Evolutionary conservation across 2,797 vertebrate genomes (phyloP).

Genomic region (Galaxias olidus): DNA sequence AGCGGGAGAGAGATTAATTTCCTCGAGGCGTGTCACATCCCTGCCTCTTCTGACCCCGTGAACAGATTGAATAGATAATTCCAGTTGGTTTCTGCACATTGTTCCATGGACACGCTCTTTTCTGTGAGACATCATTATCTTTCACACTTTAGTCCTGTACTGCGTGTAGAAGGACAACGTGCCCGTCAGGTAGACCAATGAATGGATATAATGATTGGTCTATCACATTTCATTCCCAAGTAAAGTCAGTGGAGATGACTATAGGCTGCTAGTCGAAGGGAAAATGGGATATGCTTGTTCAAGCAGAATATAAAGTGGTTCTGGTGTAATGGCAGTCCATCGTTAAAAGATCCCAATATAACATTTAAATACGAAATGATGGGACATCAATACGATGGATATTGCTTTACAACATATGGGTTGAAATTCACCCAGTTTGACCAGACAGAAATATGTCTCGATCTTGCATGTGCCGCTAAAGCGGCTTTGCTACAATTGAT

Average conservation of each 20-base stretch:
- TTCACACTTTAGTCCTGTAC: constrained; percentile 27
- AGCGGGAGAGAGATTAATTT: constrained; percentile 56
- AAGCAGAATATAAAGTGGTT: constrained; percentile 35
- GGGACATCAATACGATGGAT: no score
- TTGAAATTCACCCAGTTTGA: no score
- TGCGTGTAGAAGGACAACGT: constrained; percentile 30
- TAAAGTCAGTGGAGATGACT: constrained; percentile 34
- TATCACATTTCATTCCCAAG: constrained; percentile 52
- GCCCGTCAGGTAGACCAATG: constrained; percentile 41
- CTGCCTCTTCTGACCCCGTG: constrained; percentile 54
- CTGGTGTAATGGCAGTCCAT: background rate
- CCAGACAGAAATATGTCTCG: no score
- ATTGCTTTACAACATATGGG: no score
- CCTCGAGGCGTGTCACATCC: constrained; percentile 51
- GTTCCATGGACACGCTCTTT: constrained; percentile 30
- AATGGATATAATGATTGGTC: constrained; percentile 57
- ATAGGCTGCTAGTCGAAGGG: background rate
- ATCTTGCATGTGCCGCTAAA: no score
- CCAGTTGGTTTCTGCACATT: constrained; percentile 41
- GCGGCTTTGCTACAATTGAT: no score
- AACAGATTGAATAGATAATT: constrained; percentile 65
- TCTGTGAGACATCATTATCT: constrained; percentile 50
- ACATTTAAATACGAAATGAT: no score
- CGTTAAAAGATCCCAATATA: no score
- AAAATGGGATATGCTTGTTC: background rate